A percentile compares a stretch with the other conserved stretches of the same genome.
These are phyloP conservation scores for Ormyrus labotus DNA, from an alignment of 2,888 invertebrate species.

Conservation along the genomic window DNA sequence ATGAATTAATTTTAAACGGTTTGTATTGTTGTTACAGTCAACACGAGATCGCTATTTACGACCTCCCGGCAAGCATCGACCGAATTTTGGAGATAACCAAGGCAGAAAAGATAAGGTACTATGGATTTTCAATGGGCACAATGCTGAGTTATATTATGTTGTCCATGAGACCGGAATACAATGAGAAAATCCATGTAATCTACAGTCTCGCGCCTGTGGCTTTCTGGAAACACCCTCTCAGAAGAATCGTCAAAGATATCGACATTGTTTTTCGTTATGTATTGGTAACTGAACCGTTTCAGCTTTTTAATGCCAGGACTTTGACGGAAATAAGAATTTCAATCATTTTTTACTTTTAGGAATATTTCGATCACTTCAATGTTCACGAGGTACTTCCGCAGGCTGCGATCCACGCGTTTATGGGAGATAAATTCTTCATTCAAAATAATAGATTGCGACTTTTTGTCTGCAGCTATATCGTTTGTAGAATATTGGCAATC, in stretches of 20 bases:
- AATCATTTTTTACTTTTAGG: too few relatives aligned
- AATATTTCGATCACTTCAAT: too few relatives aligned
- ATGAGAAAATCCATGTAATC: constrained; percentile 81
- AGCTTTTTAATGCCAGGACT: too few relatives aligned
- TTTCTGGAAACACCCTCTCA: background rate
- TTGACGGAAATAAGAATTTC: too few relatives aligned
- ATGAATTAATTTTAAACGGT: too few relatives aligned
- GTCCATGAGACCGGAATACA: constrained; percentile 83
- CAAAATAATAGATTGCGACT: too few relatives aligned
- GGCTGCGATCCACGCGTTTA: too few relatives aligned
- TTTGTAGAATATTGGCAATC: too few relatives aligned
- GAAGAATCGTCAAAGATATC: background rate
- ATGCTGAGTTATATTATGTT: constrained; percentile 84
- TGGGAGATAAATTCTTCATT: too few relatives aligned
- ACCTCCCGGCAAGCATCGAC: constrained; percentile 90
- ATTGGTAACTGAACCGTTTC: too few relatives aligned
- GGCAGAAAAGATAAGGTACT: constrained; percentile 79
- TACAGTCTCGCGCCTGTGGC: constrained; percentile 68
- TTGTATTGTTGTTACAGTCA: constrained; percentile 78
- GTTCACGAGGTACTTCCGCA: too few relatives aligned
- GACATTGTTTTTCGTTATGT: background rate
- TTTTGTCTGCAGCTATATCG: too few relatives aligned
- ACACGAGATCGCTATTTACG: constrained; percentile 90
- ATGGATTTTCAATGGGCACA: constrained; percentile 95
- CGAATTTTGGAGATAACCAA: constrained; percentile 79